These are phyloP conservation scores for Omphaloscelis lunosa DNA, from an alignment of 2,888 invertebrate genomes.

Conservation along the genomic window DNA sequence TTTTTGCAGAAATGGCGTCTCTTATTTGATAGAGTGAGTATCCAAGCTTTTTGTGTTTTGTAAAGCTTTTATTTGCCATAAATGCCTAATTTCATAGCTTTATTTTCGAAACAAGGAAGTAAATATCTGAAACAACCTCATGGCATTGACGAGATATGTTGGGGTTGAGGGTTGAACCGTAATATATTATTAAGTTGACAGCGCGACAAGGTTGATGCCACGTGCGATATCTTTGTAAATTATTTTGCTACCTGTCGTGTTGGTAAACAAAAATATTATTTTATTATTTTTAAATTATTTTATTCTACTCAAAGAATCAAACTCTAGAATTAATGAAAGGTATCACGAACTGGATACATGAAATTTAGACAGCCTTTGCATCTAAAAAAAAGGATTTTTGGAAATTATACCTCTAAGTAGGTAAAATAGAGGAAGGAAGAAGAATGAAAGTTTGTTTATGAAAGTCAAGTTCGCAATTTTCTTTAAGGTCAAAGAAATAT, in stretches of 20 bases:
- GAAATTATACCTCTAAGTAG: background rate
- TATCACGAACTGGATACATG: background rate
- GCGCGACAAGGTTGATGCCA: slow-evolving; percentile 58
- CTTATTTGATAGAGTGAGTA: slow-evolving; percentile 95
- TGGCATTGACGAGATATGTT: slow-evolving; percentile 26
- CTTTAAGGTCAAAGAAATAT: background rate
- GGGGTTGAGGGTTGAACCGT: slow-evolving; percentile 20
- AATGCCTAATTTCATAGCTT: background rate
- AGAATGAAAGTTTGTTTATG: background rate
- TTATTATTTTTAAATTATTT: slow-evolving; percentile 14
- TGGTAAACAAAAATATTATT: slow-evolving; percentile 23
- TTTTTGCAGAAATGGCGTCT: slow-evolving; percentile 96
- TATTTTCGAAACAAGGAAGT: slow-evolving; percentile 12
- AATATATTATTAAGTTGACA: slow-evolving; percentile 47
- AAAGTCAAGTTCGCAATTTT: background rate
- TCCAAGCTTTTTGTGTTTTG: background rate
- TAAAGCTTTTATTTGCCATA: background rate
- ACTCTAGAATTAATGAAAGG: background rate
- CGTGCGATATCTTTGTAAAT: slow-evolving; percentile 64
- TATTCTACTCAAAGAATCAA: slow-evolving; percentile 3
- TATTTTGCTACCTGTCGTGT: slow-evolving; percentile 67
- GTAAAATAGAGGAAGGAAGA: background rate
- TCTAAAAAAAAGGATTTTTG: background rate
- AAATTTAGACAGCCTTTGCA: background rate
- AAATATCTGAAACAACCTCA: slow-evolving; percentile 17